These are phyloP conservation scores for Taenioides sp. DNA, from an alignment of 2,797 vertebrate genomes.

Conservation along the genomic window DNA sequence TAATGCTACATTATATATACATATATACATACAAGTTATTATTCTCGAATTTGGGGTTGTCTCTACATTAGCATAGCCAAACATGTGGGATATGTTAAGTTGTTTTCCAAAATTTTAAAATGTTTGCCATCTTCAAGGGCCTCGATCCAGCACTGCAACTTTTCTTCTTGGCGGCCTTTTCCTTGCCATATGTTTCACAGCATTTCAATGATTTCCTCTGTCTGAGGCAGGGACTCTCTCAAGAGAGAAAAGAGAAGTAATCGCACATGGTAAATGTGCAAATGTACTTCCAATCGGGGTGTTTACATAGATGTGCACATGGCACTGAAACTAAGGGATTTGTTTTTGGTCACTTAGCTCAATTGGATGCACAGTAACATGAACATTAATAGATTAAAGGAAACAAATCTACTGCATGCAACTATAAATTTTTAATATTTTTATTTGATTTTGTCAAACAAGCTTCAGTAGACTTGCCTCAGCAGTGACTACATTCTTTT, in stretches of 20 bases:
- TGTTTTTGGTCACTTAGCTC: not conserved
- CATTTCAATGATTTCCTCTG: conserved; percentile 3
- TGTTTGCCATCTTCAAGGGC: conserved; percentile 1
- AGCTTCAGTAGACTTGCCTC: not conserved
- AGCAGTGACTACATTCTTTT: not conserved
- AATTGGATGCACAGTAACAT: not conserved
- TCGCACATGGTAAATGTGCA: not conserved
- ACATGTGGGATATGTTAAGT: not conserved
- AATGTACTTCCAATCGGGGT: not conserved
- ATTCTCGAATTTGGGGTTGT: not conserved
- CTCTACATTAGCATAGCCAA: not conserved
- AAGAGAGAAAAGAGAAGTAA: not conserved
- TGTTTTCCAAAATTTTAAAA: not conserved
- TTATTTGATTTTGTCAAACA: not conserved
- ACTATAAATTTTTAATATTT: not conserved
- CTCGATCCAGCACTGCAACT: not conserved
- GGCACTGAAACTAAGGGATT: not conserved
- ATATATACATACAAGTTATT: too few relatives aligned
- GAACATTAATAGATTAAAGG: not conserved
- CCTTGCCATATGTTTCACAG: conserved; percentile 2
- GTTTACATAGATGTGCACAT: not conserved
- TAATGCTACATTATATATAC: not conserved
- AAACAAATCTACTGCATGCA: not conserved
- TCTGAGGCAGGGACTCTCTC: not conserved
- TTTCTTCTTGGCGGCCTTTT: not conserved